Evolutionary conservation across 2,113 vertebrate species (phyloP).

Genomic region (Pachycephala philippinensis): DNA sequence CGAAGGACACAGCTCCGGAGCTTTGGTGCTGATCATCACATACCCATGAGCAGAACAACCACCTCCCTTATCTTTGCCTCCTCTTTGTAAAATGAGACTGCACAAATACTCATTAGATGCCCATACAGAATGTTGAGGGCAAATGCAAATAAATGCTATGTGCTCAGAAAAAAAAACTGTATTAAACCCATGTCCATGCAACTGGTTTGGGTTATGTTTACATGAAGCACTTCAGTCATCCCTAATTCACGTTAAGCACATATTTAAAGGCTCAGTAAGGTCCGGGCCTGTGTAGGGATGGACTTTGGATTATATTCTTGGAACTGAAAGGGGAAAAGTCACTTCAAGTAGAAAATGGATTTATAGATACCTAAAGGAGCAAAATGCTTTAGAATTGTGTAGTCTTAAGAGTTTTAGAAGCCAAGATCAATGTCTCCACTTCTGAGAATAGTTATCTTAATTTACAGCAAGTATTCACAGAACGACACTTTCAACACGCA

Average conservation of each 20-base stretch:
- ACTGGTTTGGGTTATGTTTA: not conserved
- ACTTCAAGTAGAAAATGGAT: not conserved
- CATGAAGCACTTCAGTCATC: not conserved
- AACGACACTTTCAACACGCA: not conserved
- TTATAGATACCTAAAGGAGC: not conserved
- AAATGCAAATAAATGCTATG: not conserved
- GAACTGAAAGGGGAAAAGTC: not conserved
- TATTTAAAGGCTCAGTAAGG: not conserved
- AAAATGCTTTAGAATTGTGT: not conserved
- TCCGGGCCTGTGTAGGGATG: not conserved
- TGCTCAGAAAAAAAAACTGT: not conserved
- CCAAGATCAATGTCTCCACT: not conserved
- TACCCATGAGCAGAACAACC: not conserved
- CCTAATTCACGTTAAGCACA: not conserved
- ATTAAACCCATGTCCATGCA: not conserved
- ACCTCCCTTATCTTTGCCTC: not conserved
- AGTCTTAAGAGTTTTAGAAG: not conserved
- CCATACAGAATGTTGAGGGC: not conserved
- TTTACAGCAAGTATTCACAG: not conserved
- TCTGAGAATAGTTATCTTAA: not conserved
- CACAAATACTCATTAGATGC: not conserved
- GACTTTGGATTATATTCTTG: not conserved
- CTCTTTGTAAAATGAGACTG: not conserved
- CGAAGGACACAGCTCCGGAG: fast-evolving
- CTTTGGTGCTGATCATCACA: not conserved